Evolutionary conservation across 2,797 vertebrate genomes (phyloP).

Genomic region (Helicolenus hilgendorfi): DNA sequence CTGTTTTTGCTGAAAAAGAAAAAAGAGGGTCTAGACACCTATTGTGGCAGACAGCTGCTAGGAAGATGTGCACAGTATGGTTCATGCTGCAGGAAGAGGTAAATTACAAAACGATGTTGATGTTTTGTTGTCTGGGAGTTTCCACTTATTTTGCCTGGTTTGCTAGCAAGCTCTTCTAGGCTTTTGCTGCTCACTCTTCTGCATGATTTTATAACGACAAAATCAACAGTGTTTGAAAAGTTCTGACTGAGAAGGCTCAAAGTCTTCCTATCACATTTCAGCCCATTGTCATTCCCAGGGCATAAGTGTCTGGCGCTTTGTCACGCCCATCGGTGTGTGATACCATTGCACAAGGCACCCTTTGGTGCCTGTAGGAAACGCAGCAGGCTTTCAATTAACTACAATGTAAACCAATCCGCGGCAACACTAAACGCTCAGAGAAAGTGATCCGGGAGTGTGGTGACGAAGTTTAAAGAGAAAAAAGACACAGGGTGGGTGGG

Average conservation of each 20-base stretch:
- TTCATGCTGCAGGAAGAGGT: conserved; percentile 15
- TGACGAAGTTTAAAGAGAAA: too few species aligned
- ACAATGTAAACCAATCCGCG: too few species aligned
- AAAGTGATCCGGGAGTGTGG: too few species aligned
- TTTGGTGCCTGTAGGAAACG: too few species aligned
- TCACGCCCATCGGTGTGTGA: too few species aligned
- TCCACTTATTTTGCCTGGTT: conserved; percentile 19
- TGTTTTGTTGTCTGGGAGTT: conserved; percentile 35
- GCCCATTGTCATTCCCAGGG: too few species aligned
- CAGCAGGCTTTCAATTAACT: too few species aligned
- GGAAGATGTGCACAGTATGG: conserved; percentile 46
- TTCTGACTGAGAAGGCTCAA: not conserved
- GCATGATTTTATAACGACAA: conserved; percentile 16
- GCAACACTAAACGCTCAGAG: too few species aligned
- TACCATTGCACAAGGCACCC: too few species aligned
- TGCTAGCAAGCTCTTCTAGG: conserved; percentile 9
- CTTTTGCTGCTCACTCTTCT: not conserved
- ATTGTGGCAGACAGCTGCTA: conserved; percentile 55
- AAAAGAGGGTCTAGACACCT: conserved; percentile 29
- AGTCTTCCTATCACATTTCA: conserved; percentile 20
- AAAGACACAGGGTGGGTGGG: too few species aligned
- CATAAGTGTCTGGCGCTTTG: too few species aligned
- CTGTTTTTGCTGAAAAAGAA: conserved; percentile 31
- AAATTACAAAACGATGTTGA: conserved; percentile 44
- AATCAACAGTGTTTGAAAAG: not conserved